These are phyloP conservation scores for Paralinhomoeus sp. DNA, from an alignment of 2,888 invertebrate species.

Conservation along the genomic window DNA sequence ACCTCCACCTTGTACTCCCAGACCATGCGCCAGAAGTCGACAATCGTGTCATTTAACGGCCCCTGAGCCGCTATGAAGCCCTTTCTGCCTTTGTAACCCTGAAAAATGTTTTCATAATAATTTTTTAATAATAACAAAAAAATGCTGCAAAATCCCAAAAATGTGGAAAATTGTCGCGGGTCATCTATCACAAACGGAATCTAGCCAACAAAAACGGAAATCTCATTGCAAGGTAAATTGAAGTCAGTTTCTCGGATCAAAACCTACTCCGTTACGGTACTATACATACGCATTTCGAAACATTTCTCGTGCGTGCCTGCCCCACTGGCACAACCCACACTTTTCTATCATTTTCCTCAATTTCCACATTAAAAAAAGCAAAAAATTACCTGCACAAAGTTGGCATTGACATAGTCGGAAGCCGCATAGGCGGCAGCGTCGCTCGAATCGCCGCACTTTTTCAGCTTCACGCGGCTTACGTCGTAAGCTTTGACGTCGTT, in stretches of 20 bases:
- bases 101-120: conserved; percentile 5
- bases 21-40: conserved; percentile 35
- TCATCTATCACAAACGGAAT: too few species aligned
- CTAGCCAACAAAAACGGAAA: too few species aligned
- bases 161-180: conserved; percentile 1
- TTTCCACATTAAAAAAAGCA: too few species aligned
- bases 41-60: conserved; percentile 30
- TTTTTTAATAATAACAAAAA: neutral
- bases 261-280: too few species aligned
- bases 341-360: too few species aligned
- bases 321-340: too few species aligned
- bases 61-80: conserved; percentile 34
- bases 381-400: conserved; percentile 28
- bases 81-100: conserved; percentile 30
- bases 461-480: conserved; percentile 28
- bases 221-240: neutral
- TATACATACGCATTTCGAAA: too few species aligned
- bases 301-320: too few species aligned
- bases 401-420: conserved; percentile 34
- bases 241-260: too few species aligned
- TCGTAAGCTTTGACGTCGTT: conserved; percentile 33
- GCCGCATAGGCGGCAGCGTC: conserved; percentile 5
- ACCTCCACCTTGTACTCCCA: conserved; percentile 30
- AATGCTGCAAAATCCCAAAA: too few species aligned
- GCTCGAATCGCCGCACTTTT: conserved; percentile 17